phyloP scores from a whole-genome alignment of 1,140 invertebrate genomes.

The Bombus picipes region DNA sequence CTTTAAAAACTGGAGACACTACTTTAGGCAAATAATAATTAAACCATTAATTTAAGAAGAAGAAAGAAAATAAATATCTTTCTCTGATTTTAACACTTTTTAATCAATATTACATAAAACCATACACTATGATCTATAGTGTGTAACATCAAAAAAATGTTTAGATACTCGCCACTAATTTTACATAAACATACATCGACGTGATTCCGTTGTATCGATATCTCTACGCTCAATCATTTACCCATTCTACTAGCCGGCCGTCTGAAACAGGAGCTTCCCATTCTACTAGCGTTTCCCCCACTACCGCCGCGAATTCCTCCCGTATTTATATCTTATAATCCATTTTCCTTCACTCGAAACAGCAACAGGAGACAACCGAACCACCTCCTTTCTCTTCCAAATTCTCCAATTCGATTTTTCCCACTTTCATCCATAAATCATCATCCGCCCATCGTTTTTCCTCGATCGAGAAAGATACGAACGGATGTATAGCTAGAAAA shows the following conservation, averaged over 20 bases:
- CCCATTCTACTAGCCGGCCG: slow-evolving; percentile 26
- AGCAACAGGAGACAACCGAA: not conserved
- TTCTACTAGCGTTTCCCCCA: slow-evolving; percentile 27
- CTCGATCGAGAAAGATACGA: not conserved
- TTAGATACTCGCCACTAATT: not conserved
- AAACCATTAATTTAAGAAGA: no score
- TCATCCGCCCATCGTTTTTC: not conserved
- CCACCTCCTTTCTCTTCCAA: not conserved
- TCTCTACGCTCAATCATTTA: slow-evolving; percentile 8
- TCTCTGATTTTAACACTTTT: no score
- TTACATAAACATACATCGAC: not conserved
- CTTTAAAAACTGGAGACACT: no score
- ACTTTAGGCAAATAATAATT: no score
- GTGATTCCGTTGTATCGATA: not conserved
- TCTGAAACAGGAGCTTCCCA: slow-evolving; percentile 26
- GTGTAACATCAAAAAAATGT: not conserved
- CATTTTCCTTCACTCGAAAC: slow-evolving; percentile 34
- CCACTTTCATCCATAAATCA: not conserved
- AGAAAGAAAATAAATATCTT: not conserved
- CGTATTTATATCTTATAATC: slow-evolving; percentile 51
- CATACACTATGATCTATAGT: not conserved
- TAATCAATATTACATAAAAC: not conserved
- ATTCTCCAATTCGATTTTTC: not conserved
- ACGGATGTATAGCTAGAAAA: not conserved
- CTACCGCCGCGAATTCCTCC: slow-evolving; percentile 19